phyloP scores from a whole-genome alignment of 2,113 vertebrate genomes.

The Crotalus horridus region DNA sequence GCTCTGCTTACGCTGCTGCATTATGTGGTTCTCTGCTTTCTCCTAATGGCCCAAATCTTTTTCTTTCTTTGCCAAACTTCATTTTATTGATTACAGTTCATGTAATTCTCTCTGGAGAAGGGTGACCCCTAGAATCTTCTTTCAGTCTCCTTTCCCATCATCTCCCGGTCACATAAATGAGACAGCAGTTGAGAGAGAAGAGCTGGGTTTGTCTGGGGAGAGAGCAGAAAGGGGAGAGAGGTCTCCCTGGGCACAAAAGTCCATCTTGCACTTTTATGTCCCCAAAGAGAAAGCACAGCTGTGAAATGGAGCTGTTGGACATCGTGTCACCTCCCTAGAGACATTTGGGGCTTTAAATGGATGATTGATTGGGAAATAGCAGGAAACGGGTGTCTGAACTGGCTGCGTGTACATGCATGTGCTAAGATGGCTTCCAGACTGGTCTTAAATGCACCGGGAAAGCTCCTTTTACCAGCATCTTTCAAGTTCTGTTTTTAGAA shows the following conservation, averaged over 20 bases:
- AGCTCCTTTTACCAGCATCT: neutral
- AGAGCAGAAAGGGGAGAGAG: neutral
- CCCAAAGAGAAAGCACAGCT: neutral
- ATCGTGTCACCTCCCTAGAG: neutral
- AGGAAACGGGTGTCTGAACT: neutral
- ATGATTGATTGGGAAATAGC: slow-evolving; percentile 18
- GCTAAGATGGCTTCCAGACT: neutral
- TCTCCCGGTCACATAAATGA: neutral
- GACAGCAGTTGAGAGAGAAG: neutral
- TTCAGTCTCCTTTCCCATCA: neutral
- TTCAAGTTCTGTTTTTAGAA: neutral
- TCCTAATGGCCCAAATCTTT: neutral
- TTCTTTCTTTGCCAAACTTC: neutral
- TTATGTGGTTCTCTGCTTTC: neutral
- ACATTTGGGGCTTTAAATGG: neutral
- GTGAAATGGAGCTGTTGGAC: neutral
- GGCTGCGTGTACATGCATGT: neutral
- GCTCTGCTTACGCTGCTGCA: neutral
- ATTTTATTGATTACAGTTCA: neutral
- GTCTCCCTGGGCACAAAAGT: neutral
- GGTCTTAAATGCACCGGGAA: neutral
- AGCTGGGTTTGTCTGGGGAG: neutral
- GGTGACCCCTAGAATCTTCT: neutral
- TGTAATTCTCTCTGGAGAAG: neutral
- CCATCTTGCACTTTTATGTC: neutral